Percentiles rank a stretch among this genome's conserved stretches.
Evolutionary conservation across 1,140 invertebrate genomes (phyloP).

Genomic region (Zaprionus tsacasi): DNA sequence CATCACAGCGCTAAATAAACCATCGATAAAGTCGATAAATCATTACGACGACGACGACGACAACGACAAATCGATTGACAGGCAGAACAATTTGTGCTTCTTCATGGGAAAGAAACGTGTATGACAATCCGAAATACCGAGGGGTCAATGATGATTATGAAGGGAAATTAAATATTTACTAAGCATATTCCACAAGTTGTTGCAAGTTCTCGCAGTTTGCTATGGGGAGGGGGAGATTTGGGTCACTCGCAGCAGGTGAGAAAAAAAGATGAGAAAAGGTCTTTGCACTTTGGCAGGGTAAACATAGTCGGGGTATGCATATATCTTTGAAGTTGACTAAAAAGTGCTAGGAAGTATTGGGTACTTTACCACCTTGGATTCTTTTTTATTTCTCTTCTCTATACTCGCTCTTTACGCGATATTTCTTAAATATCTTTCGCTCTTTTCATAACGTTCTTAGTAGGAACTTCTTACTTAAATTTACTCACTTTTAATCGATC

Average conservation of each 20-base stretch:
- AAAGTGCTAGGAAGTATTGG: not conserved
- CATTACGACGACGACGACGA: constrained; percentile 40
- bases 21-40: constrained; percentile 30
- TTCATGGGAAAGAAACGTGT: not conserved
- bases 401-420: no score
- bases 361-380: no score
- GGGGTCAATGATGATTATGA: not conserved
- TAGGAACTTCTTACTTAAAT: no score
- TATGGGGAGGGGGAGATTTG: not conserved
- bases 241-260: not conserved
- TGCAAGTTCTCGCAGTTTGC: not conserved
- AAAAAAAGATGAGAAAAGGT: not conserved
- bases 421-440: no score
- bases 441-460: no score
- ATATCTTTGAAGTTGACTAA: not conserved
- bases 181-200: not conserved
- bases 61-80: not conserved
- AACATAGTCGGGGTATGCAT: not conserved
- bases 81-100: not conserved
- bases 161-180: not conserved
- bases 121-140: not conserved
- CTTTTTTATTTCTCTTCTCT: no score
- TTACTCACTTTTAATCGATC: no score
- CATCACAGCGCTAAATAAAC: constrained; percentile 16
- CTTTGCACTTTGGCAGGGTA: not conserved